Evolutionary conservation across 2,888 invertebrate genomes (phyloP).

Genomic region (Pogonocherus hispidulus): DNA sequence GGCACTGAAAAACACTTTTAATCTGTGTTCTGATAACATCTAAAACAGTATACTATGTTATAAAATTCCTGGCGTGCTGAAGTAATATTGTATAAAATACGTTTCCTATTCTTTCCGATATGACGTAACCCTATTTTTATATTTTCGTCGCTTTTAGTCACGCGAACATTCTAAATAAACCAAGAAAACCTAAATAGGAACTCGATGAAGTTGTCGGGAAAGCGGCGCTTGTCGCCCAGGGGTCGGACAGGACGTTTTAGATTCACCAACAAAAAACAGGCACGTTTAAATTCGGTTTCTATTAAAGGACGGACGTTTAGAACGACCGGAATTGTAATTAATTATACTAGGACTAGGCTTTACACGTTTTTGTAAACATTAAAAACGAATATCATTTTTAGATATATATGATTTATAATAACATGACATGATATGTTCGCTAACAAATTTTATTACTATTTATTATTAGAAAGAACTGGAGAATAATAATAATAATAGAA

Average conservation of each 20-base stretch:
- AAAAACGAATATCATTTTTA: too few relatives aligned
- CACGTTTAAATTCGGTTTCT: not conserved
- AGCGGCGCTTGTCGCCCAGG: not conserved
- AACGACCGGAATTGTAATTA: too few relatives aligned
- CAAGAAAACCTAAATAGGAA: not conserved
- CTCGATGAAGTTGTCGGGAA: slow-evolving; percentile 6
- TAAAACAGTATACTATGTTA: not conserved
- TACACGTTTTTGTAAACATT: too few relatives aligned
- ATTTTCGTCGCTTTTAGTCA: slow-evolving; percentile 1
- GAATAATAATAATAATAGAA: too few relatives aligned
- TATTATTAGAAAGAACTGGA: too few relatives aligned
- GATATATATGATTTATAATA: too few relatives aligned
- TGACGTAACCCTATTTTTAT: slow-evolving; percentile 6
- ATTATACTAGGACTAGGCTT: too few relatives aligned
- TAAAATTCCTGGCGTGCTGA: not conserved
- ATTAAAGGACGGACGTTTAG: not conserved
- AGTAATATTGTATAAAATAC: not conserved
- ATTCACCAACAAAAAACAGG: not conserved
- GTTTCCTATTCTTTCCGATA: not conserved
- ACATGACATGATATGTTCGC: too few relatives aligned
- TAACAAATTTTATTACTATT: too few relatives aligned
- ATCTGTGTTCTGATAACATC: not conserved
- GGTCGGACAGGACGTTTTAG: not conserved
- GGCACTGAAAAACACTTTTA: not conserved
- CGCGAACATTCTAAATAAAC: not conserved